These are phyloP conservation scores for Plotosus lineatus DNA, from an alignment of 2,113 vertebrate genomes.

Conservation along the genomic window DNA sequence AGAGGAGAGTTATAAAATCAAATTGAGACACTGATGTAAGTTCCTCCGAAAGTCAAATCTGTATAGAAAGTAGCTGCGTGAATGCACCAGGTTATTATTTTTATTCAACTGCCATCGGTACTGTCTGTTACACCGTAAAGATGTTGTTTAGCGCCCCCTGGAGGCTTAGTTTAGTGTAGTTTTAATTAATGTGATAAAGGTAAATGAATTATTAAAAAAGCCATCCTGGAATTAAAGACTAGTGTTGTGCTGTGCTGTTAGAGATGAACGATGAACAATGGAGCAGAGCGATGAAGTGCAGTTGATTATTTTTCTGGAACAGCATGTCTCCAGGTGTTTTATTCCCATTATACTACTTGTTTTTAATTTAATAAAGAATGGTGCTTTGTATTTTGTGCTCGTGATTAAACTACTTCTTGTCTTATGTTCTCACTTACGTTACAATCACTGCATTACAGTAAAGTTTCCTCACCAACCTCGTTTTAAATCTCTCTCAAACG, in stretches of 20 bases:
- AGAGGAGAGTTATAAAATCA: neutral
- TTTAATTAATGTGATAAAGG: neutral
- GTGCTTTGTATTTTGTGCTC: no score
- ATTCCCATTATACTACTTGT: neutral
- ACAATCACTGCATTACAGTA: no score
- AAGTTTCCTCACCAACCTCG: no score
- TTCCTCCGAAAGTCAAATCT: neutral
- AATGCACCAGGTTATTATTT: neutral
- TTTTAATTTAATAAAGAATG: neutral
- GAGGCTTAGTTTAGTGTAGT: neutral
- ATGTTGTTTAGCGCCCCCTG: neutral
- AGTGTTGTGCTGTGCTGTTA: neutral
- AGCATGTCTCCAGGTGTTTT: neutral
- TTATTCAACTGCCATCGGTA: neutral
- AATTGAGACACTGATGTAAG: neutral
- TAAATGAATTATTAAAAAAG: no score
- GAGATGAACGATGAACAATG: neutral
- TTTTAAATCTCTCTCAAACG: no score
- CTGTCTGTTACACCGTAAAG: neutral
- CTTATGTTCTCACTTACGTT: neutral
- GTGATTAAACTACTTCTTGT: no score
- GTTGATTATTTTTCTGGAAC: neutral
- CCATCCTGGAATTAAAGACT: neutral
- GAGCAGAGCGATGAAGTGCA: no score
- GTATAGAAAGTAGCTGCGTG: neutral